Base-by-base conservation (phyloP, 37 sponge, comb jelly and placozoan species). In the Agelas oroides region DNA sequence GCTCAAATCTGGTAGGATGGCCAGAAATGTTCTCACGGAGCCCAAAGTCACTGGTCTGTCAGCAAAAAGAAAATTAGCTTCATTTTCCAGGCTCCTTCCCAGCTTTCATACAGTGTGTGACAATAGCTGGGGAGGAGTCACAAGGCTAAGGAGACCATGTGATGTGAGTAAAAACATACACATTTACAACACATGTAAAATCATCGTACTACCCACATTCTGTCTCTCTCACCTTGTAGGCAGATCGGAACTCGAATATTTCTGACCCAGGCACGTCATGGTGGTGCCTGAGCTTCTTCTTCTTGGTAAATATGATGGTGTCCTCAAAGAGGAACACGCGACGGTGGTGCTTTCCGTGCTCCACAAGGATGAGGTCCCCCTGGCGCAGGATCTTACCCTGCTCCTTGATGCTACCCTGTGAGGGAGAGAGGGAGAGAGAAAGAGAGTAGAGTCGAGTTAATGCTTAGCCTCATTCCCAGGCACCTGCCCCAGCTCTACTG, bases 321-420 rank as follows among this genome's bases (percentile, higher is more conserved):
- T 89, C 28, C 77, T 95, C 96, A 55, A 95, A 95, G 56, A 95
- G 90, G 81, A 95, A 95, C 72, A 92, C 82, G 38, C 87, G 40
- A 25, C 93, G 55, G 33, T 69, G 65, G 54, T 86, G 89, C 53
- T 82, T 89, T n/a, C 46, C 67, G 17, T 71, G 67, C 39, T 86
- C 84, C 31, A 86, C 54, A 18, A 81, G 18, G 13, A 38, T 69
- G 57, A 95, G 85, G 27, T 92, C 96, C 14, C 91, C 96, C 41
- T 92, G 90, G 35, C 86, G 52, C 31, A 81, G 71, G 37, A 93
- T 77, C 78, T 53, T 86, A 0, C 94, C 92, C 54, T 80, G 77
- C 37, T 81, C 84, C 31, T 25, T 34, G 30, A 90, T 60, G 66
- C 60, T 83, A 13, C 87, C 93, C 84, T 91, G 72, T 24, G 19